Evolutionary conservation across 1,140 invertebrate genomes (phyloP), one percentile per base, ranked within the genome.

Genomic region (Sesamia nonagrioides): DNA sequence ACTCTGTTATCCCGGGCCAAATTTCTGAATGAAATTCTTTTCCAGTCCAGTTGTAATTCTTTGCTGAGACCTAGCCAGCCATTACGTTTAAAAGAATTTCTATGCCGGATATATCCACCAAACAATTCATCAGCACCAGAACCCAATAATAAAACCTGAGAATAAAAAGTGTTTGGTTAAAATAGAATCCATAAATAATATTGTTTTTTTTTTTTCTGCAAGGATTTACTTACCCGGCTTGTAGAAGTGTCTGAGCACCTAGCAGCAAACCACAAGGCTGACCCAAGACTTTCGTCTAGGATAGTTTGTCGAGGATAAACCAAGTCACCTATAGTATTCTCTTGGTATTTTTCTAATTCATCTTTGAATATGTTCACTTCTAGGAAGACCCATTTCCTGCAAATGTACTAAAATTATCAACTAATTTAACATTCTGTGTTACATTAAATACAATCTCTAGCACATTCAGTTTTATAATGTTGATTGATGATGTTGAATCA

Each of bases 101-200:
- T 96, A 88, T 99, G 98, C 82, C 98, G 96, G 60, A 96, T 97
- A 88, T 99, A 99, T 2, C 99, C 99, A 66, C 98, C 99, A 88
- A 99, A 97, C 86, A 99, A 96, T 96, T 99, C 99, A 96, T 99
- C 99, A 18, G 99, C 99, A 15, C 99, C 99, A 95, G 98, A 98
- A 35, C 99, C 99, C 86, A 98, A 94, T 60, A 99, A 92, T 68
- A 99, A 92, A n/a, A 99, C 96, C 97, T 97, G 84, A 17, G 89
- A 87, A 37, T 66, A 74, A 60, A n/a, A 15, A 56, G 71, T 42
- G 4, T 18, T 42, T 42, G 1, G 27, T 27, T 17, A 48, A 33
- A 33, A 35, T n/a, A n/a, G 11, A 52, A 33, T n/a, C 15, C 7
- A 27, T 11, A 9, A 37, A 37, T 54, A 54, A 33, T n/a, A n/a